Evolutionary conservation across 2,797 vertebrate species (phyloP), one percentile per base, ranked within the genome.

Genomic region (Malurus leucopterus): DNA sequence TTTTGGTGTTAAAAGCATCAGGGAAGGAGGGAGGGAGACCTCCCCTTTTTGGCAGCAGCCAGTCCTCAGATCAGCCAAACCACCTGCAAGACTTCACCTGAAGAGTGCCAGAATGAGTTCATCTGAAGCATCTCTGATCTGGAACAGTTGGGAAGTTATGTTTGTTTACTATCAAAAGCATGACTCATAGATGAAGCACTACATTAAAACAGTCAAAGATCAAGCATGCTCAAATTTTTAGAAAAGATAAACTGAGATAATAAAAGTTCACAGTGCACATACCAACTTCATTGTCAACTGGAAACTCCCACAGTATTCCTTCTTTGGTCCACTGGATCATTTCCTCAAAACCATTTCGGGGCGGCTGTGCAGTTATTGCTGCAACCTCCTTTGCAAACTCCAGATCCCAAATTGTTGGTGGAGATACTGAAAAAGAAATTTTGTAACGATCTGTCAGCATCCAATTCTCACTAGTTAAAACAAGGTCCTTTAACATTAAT

Each of bases 321-420:
- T 99, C 98, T 94, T 97, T 98, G 24, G 99, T 99, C 99, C 98
- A 99, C 93, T 98, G 97, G 80, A 99, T 98, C 98, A 99, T 98
- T 95, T 99, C 98, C 86, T 99, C 98, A 92, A 99, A 97, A 34
- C 97, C 98, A 1, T 99, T 99, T 17, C 96, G 97, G 30, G 98
- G 98, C 50, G 79, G 90, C 54, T 97, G 97, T 38, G 98, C 96
- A 59, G 86, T 91, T 14, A 93, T 32, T 50, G 84, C 63, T 16
- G 97, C 97, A 70, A 99, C 82, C 53, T 97, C 88, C 85, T 97
- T 96, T 4, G 98, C 98, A 92, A 98, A 97, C 61, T 99, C 98
- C 75, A 98, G 36, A 88, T 99, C 99, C 99, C 99, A 99, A 46
- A 99, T 96, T n/a, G 98, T 98, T 61, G 98, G 98, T 13, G 86